Percentiles rank a stretch among this genome's conserved stretches.
Evolutionary conservation across 2,888 invertebrate species (phyloP).

Genomic region (Caenorhabditis sp.): DNA sequence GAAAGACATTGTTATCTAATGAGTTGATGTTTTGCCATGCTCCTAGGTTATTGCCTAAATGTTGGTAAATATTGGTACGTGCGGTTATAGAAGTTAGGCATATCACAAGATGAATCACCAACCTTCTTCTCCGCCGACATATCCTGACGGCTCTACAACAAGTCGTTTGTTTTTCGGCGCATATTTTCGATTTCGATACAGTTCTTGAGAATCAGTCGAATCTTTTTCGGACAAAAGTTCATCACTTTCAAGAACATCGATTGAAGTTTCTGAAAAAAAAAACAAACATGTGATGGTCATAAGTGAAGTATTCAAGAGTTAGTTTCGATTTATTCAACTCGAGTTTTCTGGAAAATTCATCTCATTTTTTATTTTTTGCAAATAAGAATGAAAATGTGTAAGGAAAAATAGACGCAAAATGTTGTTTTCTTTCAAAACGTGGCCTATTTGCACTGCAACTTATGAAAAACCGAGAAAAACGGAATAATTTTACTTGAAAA

Average conservation of each 20-base stretch:
- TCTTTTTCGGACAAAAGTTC: neutral
- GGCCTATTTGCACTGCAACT: too few species aligned
- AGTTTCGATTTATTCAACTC: too few species aligned
- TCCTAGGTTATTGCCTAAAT: slow-evolving; percentile 44
- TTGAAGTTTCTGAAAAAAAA: neutral
- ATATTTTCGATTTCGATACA: slow-evolving; percentile 16
- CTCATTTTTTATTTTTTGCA: too few species aligned
- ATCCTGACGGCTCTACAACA: slow-evolving; percentile 32
- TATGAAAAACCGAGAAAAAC: too few species aligned
- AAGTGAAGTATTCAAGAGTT: too few species aligned
- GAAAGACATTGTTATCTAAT: slow-evolving; percentile 23
- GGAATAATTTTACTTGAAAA: too few species aligned
- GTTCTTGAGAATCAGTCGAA: neutral
- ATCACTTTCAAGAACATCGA: neutral
- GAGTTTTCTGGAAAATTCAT: too few species aligned
- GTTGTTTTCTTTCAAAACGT: too few species aligned
- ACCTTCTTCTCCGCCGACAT: slow-evolving; percentile 38
- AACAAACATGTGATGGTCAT: too few species aligned
- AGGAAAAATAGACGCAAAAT: too few species aligned
- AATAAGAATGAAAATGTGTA: too few species aligned
- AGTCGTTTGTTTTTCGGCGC: slow-evolving; percentile 18
- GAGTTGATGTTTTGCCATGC: slow-evolving; percentile 32
- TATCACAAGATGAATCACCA: slow-evolving; percentile 2
- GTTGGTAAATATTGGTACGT: slow-evolving; percentile 2
- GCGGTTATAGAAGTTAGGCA: neutral